Base-by-base conservation (phyloP, 2,113 vertebrate species). In the Cebidichthys violaceus region DNA sequence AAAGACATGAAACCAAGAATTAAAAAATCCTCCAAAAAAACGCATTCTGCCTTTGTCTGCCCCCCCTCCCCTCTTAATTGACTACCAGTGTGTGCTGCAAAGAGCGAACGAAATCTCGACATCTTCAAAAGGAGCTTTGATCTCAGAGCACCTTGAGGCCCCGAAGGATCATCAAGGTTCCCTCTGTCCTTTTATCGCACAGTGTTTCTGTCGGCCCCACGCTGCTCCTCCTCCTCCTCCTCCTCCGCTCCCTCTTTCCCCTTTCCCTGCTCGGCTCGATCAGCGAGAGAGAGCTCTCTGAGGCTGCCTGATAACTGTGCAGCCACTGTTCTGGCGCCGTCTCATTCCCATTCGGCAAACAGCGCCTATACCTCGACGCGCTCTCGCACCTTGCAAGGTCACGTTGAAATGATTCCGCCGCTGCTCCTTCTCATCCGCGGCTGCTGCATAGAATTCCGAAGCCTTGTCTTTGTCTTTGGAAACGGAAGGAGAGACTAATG, bases 121-220 rank as follows among this genome's bases (percentile, higher is more conserved):
- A 65, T 81, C 75, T 88, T 88, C 83, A 87, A 86, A 88, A 83
- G 86, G 10, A 35, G 72, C 85, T 90, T 88, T 91, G 80, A 90
- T 89, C 84, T 90, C 64, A 39, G 60, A 86, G 84, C 85, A 85
- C 83, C 89, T 89, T 45, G 57, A 89, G 83, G 74, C 86, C 88
- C 82, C 7, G 59, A 84, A 92, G 88, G 90, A 89, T 93, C 88
- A 86, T 86, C 87, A 88, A 90, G 92, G 83, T 87, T 90, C 79
- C 64, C 65, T 41, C 50, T 70, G 70, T 89, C 84, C 86, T 91
- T 92, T 89, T 79, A 85, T 86, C 33, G 43, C 57, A 6, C 64
- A 8, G 66, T 68, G 71, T 84, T 86, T 75, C 81, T 75, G 65
- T 84, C 68, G 68, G 65, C 68, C 73, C 68, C 70, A 64, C 52